Base-by-base conservation (phyloP, 1,140 invertebrate genomes). In the Cotesia typhae region DNA sequence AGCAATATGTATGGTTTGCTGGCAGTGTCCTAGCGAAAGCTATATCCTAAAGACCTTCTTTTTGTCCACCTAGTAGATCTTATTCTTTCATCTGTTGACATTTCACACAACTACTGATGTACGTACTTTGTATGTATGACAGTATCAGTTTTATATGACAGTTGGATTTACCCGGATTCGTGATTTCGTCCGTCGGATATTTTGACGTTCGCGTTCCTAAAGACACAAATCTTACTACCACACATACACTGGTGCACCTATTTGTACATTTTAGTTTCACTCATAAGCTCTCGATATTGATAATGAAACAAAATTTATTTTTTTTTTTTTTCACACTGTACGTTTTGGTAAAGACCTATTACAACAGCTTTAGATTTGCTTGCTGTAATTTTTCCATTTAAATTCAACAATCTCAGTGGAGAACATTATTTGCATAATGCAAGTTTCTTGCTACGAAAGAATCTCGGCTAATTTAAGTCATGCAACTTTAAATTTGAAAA, bases 1-100 rank as follows among this genome's bases (percentile, higher is more conserved):
- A 77, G 76, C 75, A 70, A 79, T 77, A 76, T 74, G 70, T 75
- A 74, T 52, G 47, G 61, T 41, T 41, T 20, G 10, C 61, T 67
- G 41, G n/a, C 14, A n/a, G 63, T 10, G 41, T 41, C 10, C 66
- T 14, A 57, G 64, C 38, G 17, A 59, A 51, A 67, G 36, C n/a
- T 59, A 59, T 20, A 59, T 59, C 20, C 37, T 20, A 14, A 17
- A 12, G 51, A n/a, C 12, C 12, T 52, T 66, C 47, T 17, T 66
- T 14, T 51, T 17, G 72, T 69, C 61, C 70, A 72, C 70, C 38
- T 70, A 68, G 63, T 74, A 28, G 28, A 70, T 36, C 61, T 74
- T 57, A 74, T 74, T 74, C 67, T 65, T 37, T 65, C 70, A 28
- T 66, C 10, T 20, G 60, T 59, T 59, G 57, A 59, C 20, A 59